Percentiles rank a stretch among this genome's conserved stretches.
These are phyloP conservation scores for Hormiphora californensis DNA, from an alignment of 37 sponge, comb jelly and placozoan genomes.

Conservation along the genomic window DNA sequence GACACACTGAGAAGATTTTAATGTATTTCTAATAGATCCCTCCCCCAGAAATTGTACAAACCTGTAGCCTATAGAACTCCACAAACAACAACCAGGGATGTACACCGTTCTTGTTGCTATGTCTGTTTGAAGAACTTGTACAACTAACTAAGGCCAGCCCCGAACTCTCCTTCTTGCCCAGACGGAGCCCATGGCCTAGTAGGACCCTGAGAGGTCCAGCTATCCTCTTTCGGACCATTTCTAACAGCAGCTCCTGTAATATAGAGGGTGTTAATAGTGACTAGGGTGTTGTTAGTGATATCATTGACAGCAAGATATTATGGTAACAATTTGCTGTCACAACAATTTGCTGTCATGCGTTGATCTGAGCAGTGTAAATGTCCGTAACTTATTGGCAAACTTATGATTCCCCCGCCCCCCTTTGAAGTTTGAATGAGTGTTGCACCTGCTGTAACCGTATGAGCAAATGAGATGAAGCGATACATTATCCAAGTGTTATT, in stretches of 20 bases:
- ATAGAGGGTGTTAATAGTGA: not conserved
- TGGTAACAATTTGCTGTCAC: not conserved
- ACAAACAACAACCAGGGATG: slow-evolving; percentile 5
- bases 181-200: not conserved
- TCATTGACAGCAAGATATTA: not conserved
- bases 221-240: slow-evolving; percentile 31
- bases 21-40: no score
- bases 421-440: no score
- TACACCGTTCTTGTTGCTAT: not conserved
- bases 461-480: no score
- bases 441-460: no score
- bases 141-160: slow-evolving; percentile 38
- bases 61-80: slow-evolving; percentile 44
- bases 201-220: not conserved
- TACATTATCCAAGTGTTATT: no score
- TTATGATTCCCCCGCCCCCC: no score
- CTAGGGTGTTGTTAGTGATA: not conserved
- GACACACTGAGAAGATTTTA: no score
- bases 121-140: not conserved
- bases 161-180: not conserved
- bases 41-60: not conserved
- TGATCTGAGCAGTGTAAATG: no score
- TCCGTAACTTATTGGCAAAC: no score
- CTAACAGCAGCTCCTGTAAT: not conserved
- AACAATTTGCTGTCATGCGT: not conserved